A percentile compares a stretch with the other conserved stretches of the same genome.
Conservation (phyloP, 2,113 vertebrate genomes). For the Eidolon helvum region DNA sequence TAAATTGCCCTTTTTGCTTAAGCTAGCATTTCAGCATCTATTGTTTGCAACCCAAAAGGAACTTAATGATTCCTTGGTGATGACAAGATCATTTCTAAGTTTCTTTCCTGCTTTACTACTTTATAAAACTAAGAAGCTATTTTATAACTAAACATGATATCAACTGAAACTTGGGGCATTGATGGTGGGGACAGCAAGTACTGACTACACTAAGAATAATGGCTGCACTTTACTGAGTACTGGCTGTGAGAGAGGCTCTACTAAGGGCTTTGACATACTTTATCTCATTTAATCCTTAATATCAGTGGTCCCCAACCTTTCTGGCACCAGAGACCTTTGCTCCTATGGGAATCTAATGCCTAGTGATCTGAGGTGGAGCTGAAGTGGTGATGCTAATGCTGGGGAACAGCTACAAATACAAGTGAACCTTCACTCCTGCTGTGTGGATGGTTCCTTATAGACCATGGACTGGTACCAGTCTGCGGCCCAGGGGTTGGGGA, state of each 20-base stretch:
- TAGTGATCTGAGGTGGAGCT: too few relatives aligned
- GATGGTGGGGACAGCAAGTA: neutral
- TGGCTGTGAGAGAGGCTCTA: neutral
- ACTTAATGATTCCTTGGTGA: neutral
- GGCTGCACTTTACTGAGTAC: neutral
- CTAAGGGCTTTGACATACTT: neutral
- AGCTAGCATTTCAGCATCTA: neutral
- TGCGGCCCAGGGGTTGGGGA: too few relatives aligned
- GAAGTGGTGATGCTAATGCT: too few relatives aligned
- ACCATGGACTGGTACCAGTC: too few relatives aligned
- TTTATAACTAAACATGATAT: neutral
- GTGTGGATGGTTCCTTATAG: too few relatives aligned
- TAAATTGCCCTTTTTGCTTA: neutral
- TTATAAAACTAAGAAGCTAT: conserved; percentile 24
- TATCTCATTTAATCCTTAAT: neutral
- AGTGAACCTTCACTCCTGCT: too few relatives aligned
- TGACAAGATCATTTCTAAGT: neutral
- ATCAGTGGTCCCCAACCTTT: too few relatives aligned
- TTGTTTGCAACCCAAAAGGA: neutral
- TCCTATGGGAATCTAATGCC: too few relatives aligned
- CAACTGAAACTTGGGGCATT: neutral
- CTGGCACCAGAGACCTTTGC: too few relatives aligned
- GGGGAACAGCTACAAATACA: too few relatives aligned
- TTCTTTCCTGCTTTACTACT: conserved; percentile 4
- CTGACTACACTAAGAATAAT: neutral